Base-by-base conservation (phyloP, 1,140 invertebrate species). In the Monomorium pharaonis region DNA sequence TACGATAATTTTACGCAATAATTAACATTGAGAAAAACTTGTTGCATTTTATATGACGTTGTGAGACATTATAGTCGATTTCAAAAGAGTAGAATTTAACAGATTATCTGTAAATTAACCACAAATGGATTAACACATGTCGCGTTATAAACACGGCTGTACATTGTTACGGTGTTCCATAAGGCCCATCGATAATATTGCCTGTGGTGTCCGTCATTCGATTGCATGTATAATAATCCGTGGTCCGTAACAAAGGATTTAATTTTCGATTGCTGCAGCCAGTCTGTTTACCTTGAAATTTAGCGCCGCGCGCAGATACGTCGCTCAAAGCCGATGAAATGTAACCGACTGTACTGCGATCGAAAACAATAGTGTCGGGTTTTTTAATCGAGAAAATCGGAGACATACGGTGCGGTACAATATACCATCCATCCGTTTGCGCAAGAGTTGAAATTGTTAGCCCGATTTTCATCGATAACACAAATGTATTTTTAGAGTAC, bases 241-340 rank as follows among this genome's bases (percentile, higher is more conserved):
- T 37, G 27, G 24, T 24, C 18, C 67, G 37, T 74, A 83, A 83
- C 78, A 83, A 83, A 83, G 67, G 67, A 72, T 60, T 83, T 83
- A 83, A 83, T 74, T 83, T 83, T 83, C 67, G 67, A 72, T 74
- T 83, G 67, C 58, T 47, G 42, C 51, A 21, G 37, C 37, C 47
- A 70, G 78, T 74, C 67, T 72, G 65, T 83, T 83, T 74, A 83
- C 67, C 74, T 83, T 74, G 78, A 83, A 74, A 74, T 74, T 83
- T 83, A 74, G 67, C 51, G 54, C 27, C 65, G 44, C 37, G 24
- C 65, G 51, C 67, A 70, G 78, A 30, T 47, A 80, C n/a, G 44
- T 54, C 78, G 63, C 24, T 81, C 49, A 72, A 81, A 81, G 58
- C 78, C 24, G 24, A 47, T 81, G 51, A 81, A 81, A 72, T 54